These are phyloP conservation scores for Pollicipes pollicipes DNA, from an alignment of 1,140 invertebrate genomes.

Conservation along the genomic window DNA sequence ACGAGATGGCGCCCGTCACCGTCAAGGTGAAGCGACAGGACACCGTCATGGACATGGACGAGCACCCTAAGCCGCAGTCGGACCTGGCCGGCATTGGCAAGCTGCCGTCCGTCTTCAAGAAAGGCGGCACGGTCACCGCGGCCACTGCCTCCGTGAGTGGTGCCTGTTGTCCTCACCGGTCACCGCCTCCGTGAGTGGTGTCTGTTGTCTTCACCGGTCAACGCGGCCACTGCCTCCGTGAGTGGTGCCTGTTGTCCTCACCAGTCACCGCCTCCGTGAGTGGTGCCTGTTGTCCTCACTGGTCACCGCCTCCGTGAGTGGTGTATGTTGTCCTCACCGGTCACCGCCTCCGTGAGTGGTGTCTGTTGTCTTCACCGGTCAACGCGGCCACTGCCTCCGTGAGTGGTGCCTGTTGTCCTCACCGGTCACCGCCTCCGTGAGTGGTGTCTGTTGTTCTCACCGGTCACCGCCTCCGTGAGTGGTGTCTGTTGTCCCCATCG, in stretches of 20 bases:
- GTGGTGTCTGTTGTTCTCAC: too few species aligned
- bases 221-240: slow-evolving; percentile 87
- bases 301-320: too few species aligned
- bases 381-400: slow-evolving; percentile 36
- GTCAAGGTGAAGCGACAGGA: slow-evolving; percentile 67
- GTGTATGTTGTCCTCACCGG: too few species aligned
- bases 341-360: too few species aligned
- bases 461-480: slow-evolving; percentile 76
- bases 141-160: slow-evolving; percentile 73
- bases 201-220: too few species aligned
- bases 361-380: too few species aligned
- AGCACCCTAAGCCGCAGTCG: slow-evolving; percentile 81
- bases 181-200: too few species aligned
- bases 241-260: too few species aligned
- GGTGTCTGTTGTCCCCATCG: not conserved
- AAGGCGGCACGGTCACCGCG: slow-evolving; percentile 86
- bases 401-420: too few species aligned
- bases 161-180: not conserved
- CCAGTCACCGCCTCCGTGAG: too few species aligned
- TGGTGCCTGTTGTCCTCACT: slow-evolving; percentile 4
- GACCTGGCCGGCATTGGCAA: slow-evolving; percentile 61
- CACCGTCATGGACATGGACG: slow-evolving; percentile 63
- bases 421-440: slow-evolving; percentile 94
- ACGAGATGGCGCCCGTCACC: slow-evolving; percentile 72
- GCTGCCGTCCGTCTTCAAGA: slow-evolving; percentile 82